Evolutionary conservation across 2,888 invertebrate species (phyloP), one percentile per base, ranked within the genome.

Genomic region (Aspidapion aeneum): DNA sequence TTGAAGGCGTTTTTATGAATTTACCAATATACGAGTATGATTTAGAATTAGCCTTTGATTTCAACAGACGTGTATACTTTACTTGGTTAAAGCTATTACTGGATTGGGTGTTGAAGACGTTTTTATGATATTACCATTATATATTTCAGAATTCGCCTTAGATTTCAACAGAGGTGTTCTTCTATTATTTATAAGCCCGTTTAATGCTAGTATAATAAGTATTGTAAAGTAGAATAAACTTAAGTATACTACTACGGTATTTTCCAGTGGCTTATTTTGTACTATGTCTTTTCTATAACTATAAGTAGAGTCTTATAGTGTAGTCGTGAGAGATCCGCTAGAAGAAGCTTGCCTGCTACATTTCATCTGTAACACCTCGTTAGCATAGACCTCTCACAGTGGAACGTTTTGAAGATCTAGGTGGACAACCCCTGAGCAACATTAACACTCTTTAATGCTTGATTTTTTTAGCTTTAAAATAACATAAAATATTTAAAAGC

Each of bases 1-100:
- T 88, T 0, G 89, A 90, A 0, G 86, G 89, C 73, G 80, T 87
- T 16, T 90, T 89, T 80, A 87, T 90, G 0, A 86, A 89, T 1
- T 85, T 89, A 0, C 93, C 95, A 0, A 91, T 96, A 95, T 79
- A 87, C 93, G n/a, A n/a, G n/a, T n/a, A n/a, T n/a, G n/a, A n/a
- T n/a, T n/a, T n/a, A n/a, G n/a, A n/a, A n/a, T n/a, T n/a, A n/a
- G n/a, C n/a, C n/a, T n/a, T n/a, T n/a, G n/a, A n/a, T n/a, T n/a
- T n/a, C n/a, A n/a, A n/a, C n/a, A n/a, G n/a, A n/a, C n/a, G n/a
- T n/a, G n/a, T n/a, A n/a, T n/a, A n/a, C n/a, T 84, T 62, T 87
- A 84, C 79, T 83, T 79, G 2, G 87, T 86, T 60, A 82, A 84
- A 63, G 82, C 84, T 69, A 79, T 83, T 63, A 85, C 84, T 77